Percentiles rank a stretch among this genome's conserved stretches.
phyloP scores from a whole-genome alignment of 2,113 vertebrate genomes.

The Lathamus discolor region DNA sequence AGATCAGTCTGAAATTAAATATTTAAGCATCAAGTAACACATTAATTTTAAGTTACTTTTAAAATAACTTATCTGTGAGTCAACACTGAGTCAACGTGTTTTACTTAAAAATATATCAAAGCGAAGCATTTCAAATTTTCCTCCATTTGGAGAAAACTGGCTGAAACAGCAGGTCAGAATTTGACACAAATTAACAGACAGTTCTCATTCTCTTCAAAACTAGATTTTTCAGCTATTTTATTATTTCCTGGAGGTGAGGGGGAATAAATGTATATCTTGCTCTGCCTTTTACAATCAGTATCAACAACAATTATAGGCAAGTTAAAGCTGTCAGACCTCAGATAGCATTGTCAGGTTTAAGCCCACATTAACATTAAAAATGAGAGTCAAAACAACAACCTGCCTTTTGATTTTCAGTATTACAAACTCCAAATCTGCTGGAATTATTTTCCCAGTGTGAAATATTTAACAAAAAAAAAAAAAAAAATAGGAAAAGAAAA shows the following conservation, averaged over 20 bases:
- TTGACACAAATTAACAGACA: not conserved
- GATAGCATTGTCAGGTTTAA: not conserved
- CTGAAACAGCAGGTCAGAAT: not conserved
- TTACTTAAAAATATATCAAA: not conserved
- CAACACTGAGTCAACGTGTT: not conserved
- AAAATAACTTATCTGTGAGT: not conserved
- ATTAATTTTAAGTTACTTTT: not conserved
- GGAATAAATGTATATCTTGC: not conserved
- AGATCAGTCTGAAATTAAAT: not conserved
- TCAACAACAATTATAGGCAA: not conserved
- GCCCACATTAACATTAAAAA: not conserved
- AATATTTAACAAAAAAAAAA: not conserved
- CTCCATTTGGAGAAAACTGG: not conserved
- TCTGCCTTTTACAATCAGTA: not conserved
- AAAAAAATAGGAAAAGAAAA: not conserved
- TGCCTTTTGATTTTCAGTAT: slow-evolving; percentile 62
- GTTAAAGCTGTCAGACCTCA: not conserved
- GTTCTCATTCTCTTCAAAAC: not conserved
- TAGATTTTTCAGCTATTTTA: not conserved
- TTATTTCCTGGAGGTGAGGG: not conserved
- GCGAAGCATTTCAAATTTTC: not conserved
- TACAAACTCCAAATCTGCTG: slow-evolving; percentile 69
- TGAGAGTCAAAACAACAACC: slow-evolving; percentile 29
- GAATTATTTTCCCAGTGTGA: slow-evolving; percentile 75
- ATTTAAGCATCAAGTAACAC: fast-evolving